These are phyloP conservation scores for Probaryconus sp. DNA, from an alignment of 1,140 invertebrate genomes.

Conservation along the genomic window DNA sequence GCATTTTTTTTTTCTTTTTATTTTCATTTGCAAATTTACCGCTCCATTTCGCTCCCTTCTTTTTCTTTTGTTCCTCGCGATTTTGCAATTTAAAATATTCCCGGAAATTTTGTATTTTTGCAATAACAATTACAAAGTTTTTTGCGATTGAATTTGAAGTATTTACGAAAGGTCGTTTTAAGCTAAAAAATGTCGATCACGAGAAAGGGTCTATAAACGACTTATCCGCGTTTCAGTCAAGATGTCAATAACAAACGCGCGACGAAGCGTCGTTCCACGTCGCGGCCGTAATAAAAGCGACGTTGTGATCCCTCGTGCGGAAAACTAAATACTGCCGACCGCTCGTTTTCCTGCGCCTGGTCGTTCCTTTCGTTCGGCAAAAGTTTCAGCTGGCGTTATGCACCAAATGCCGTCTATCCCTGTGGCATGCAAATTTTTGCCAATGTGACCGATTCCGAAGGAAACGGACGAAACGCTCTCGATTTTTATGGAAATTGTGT, in stretches of 20 bases:
- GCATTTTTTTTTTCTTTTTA: no score
- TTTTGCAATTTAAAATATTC: neutral
- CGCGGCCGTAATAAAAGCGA: conserved; percentile 45
- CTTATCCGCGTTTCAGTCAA: conserved; percentile 24
- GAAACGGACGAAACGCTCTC: neutral
- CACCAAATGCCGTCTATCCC: conserved; percentile 3
- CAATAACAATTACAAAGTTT: neutral
- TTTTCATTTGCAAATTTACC: no score
- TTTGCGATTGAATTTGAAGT: neutral
- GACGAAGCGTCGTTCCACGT: conserved; percentile 28
- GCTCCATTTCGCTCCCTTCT: no score
- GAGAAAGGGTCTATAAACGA: neutral
- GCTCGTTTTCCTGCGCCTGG: no score
- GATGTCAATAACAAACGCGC: conserved; percentile 43
- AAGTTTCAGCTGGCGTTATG: conserved; percentile 13
- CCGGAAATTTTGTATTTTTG: neutral
- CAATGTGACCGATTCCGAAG: conserved; percentile 31
- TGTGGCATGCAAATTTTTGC: conserved; percentile 44
- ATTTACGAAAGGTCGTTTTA: conserved; percentile 12
- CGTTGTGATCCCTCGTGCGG: conserved; percentile 40
- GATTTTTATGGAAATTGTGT: conserved; percentile 46
- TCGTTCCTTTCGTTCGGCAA: conserved; percentile 1
- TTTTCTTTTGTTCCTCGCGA: no score
- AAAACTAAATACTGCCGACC: conserved; percentile 53
- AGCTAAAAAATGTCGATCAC: conserved; percentile 11